phyloP scores from a whole-genome alignment of 2,797 vertebrate species.

The Eospalax fontanierii region DNA sequence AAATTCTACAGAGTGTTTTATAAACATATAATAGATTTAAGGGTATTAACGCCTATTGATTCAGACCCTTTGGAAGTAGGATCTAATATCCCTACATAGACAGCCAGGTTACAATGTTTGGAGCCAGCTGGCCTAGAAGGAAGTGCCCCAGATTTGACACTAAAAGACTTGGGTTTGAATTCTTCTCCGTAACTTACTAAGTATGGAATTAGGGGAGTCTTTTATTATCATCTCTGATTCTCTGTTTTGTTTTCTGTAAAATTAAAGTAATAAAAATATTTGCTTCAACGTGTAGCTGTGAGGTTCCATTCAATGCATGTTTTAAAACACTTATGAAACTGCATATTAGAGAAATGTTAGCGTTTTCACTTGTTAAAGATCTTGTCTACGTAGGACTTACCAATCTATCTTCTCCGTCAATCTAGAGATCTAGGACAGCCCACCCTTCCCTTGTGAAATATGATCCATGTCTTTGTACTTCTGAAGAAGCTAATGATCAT shows the following conservation, averaged over 20 bases:
- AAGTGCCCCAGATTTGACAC: neutral
- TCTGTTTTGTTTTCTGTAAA: conserved; percentile 30
- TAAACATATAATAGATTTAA: neutral
- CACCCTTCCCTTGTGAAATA: conserved; percentile 26
- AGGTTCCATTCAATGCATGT: neutral
- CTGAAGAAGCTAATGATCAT: conserved; percentile 70
- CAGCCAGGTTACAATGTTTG: neutral
- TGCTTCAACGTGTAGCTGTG: neutral
- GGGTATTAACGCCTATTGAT: neutral
- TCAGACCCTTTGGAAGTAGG: neutral
- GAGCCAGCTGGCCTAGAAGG: neutral
- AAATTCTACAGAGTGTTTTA: neutral
- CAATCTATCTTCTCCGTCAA: neutral
- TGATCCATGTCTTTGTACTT: conserved; percentile 54
- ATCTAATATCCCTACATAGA: neutral
- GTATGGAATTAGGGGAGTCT: neutral
- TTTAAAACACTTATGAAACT: neutral
- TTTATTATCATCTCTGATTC: neutral
- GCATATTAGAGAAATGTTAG: neutral
- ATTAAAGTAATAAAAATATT: conserved; percentile 34
- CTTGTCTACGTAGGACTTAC: neutral
- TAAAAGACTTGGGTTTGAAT: conserved; percentile 9
- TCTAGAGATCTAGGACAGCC: neutral
- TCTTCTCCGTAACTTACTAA: neutral
- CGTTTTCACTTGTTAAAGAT: conserved; percentile 31